A percentile compares a stretch with the other conserved stretches of the same genome.
Evolutionary conservation across 2,113 vertebrate species (phyloP).

Genomic region (Cochlearius cochlearius): DNA sequence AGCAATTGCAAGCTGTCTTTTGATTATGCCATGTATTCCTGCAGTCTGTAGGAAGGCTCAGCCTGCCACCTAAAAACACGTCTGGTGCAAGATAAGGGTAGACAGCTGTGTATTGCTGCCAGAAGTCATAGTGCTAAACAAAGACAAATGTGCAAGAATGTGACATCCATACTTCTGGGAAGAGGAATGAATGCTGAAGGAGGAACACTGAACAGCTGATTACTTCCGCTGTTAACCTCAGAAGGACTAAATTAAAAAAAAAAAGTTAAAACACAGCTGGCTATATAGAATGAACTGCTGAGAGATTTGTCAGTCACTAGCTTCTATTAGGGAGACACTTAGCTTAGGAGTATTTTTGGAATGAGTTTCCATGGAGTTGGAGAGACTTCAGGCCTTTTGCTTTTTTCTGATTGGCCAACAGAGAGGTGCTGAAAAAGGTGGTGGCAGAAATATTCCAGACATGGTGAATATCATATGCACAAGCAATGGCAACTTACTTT

Average conservation of each 20-base stretch:
- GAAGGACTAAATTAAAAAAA: constrained; percentile 9
- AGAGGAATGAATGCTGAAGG: constrained; percentile 27
- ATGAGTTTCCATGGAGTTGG: constrained; percentile 69
- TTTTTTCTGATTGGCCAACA: constrained; percentile 73
- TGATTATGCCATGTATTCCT: not conserved
- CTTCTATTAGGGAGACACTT: constrained; percentile 51
- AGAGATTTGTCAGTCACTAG: constrained; percentile 38
- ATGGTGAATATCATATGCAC: not conserved
- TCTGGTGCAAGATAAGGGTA: not conserved
- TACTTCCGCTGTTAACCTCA: constrained; percentile 50
- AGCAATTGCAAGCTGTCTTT: not conserved
- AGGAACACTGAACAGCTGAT: constrained; percentile 48
- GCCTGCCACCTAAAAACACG: not conserved
- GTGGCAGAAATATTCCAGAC: constrained; percentile 72
- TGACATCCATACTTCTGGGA: constrained; percentile 2
- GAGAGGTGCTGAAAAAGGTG: constrained; percentile 72
- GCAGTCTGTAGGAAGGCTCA: not conserved
- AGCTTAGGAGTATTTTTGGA: constrained; percentile 74
- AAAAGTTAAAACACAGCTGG: constrained; percentile 39
- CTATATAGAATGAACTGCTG: not conserved
- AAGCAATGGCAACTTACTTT: not conserved
- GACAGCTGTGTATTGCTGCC: constrained; percentile 56
- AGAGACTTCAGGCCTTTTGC: constrained; percentile 58
- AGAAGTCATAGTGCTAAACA: constrained; percentile 23
- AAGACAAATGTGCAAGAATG: constrained; percentile 17